These are phyloP conservation scores for Rhinoraja longicauda DNA, from an alignment of 2,797 vertebrate species.

Conservation along the genomic window DNA sequence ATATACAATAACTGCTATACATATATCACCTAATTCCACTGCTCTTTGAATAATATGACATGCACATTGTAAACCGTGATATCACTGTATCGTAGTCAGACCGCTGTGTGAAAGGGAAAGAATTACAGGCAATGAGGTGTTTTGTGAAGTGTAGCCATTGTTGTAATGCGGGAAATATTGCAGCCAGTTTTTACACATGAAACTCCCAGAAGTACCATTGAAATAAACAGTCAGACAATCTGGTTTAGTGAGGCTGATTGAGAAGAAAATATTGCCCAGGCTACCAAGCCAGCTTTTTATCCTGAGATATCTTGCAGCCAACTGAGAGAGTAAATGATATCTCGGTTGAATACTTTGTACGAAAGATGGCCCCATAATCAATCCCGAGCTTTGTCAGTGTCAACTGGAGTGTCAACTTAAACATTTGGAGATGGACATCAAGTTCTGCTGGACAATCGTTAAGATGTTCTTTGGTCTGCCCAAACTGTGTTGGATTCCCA, in stretches of 20 bases:
- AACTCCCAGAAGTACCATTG: neutral
- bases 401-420: neutral
- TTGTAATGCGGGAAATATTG: neutral
- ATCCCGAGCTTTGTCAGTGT: neutral
- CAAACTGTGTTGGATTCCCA: too few species aligned
- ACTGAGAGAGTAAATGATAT: neutral
- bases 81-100: neutral
- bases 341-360: neutral
- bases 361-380: neutral
- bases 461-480: too few species aligned
- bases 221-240: neutral
- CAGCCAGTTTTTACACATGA: neutral
- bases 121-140: neutral
- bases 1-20: neutral
- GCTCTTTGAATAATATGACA: neutral
- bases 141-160: neutral
- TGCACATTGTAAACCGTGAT: neutral
- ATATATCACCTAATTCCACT: neutral
- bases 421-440: too few species aligned
- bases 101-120: neutral
- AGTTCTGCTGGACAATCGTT: too few species aligned
- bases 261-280: neutral
- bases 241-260: neutral
- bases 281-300: neutral
- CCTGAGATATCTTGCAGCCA: neutral